Evolutionary conservation across 1,140 invertebrate genomes (phyloP).

Genomic region (Cepaea nemoralis): DNA sequence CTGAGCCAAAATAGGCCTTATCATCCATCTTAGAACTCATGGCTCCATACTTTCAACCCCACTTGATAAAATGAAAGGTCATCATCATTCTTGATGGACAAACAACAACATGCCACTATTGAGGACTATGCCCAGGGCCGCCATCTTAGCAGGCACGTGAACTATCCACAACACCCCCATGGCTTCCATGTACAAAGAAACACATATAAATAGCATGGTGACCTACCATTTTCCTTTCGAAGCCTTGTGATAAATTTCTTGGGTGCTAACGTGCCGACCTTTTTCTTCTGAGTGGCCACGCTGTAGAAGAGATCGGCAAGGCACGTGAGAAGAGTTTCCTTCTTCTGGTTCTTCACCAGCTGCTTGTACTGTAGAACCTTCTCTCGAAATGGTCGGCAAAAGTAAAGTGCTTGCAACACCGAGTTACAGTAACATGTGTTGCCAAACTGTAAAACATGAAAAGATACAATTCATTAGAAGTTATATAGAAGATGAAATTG

Average conservation of each 20-base stretch:
- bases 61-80: too few species aligned
- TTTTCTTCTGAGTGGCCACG: slow-evolving; percentile 99
- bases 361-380: slow-evolving; percentile 97
- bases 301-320: slow-evolving; percentile 98
- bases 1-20: too few species aligned
- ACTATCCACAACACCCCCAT: too few species aligned
- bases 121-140: too few species aligned
- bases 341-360: slow-evolving; percentile 95
- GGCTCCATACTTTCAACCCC: too few species aligned
- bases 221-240: slow-evolving; percentile 96
- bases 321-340: slow-evolving; percentile 97
- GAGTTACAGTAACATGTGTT: slow-evolving; percentile 99
- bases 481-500: too few species aligned
- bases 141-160: too few species aligned
- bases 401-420: slow-evolving; percentile 98
- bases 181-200: too few species aligned
- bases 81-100: too few species aligned
- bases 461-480: too few species aligned
- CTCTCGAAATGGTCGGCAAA: slow-evolving; percentile 98
- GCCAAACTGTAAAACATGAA: slow-evolving; percentile 88
- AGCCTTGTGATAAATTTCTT: slow-evolving; percentile 99
- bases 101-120: too few species aligned
- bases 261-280: slow-evolving; percentile 98
- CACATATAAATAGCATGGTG: neutral
- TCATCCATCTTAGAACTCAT: too few species aligned